Base-by-base conservation (phyloP, 2,888 invertebrate species). In the Diogma glabrata region DNA sequence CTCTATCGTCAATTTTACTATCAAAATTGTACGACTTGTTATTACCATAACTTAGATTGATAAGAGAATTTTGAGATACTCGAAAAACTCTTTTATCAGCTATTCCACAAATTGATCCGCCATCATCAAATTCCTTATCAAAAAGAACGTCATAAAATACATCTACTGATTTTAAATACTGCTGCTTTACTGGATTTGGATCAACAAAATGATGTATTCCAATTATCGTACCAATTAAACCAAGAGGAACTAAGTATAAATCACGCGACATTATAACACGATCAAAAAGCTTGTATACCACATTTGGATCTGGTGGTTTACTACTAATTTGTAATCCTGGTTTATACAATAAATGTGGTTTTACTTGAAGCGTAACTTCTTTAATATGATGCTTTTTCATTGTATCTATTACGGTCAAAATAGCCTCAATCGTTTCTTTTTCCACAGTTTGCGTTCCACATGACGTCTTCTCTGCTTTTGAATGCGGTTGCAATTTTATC, bases 171-270 rank as follows among this genome's bases (percentile, higher is more conserved):
- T 77, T 61, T 73, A 82, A 24, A 67, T 75, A 57, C 71, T 67
- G 48, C 68, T 71, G 54, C 62, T 78, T 43, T 66, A 76, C 65
- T 60, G 77, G 63, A 62, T 61, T 60, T 22, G 64, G 53, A 64
- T 64, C 58, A 60, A 63, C 57, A 33, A 70, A 58, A 56, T 70
- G 64, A 51, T 75, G 71, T 8, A 84, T 73, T 0, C 79, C 89
- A n/a, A 90, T 81, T 1, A 97, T 73, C 0, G 91, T 94, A 23
- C 96, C 97, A 55, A 80, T 78, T 9, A 79, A 73, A 2, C 93
- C 95, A 5, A 87, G 67, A 0, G 93, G 93, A 14, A 64, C 87
- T 2, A 84, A 77, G 62, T 80, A 84, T 49, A 81, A 79, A 26
- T 79, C 78, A 24, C 84, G 75, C 0, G 86, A 81, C 62, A 85